Base-by-base conservation (phyloP, 2,888 invertebrate species). In the Dyspetes luteomarginatus region DNA sequence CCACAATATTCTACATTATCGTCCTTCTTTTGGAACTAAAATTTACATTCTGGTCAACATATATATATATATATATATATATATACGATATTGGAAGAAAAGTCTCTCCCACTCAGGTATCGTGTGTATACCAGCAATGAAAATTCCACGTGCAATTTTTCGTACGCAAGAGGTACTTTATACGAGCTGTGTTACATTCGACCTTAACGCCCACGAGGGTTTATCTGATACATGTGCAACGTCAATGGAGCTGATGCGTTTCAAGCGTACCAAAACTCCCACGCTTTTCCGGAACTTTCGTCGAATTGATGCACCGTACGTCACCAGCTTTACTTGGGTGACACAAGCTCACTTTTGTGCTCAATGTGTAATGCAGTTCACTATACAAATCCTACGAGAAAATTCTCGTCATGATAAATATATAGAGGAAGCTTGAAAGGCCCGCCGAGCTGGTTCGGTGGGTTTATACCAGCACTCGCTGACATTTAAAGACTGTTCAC, bases 191-290 rank as follows among this genome's bases (percentile, higher is more conserved):
- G 67, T 50, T 62, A 78, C 80, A 68, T 78, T 68, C 52, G 82
- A 82, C 83, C 74, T 83, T 78, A 80, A 77, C 65, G 65, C 78
- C 74, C 71, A 76, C 73, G 75, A 60, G 43, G 58, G 24, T 19
- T 43, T 19, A 22, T 56, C 41, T 30, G 69, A 58, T 64, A n/a
- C 45, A 78, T 55, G 55, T 43, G 69, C 48, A 71, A 65, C 48
- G 28, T 30, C 24, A 58, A 41, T 64, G 52, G 58, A 41, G 62
- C 65, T 41, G 50, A 50, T 7, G 43, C 24, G 50, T 52, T 43
- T 41, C 41, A 36, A 62, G 50, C 17, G 77, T 56, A 56, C 64
- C 36, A 48, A 50, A 58, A 72, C 36, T 50, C 69, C 75, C 74
- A 74, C 79, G 74, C 58, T 69, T 64, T 62, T 41, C 43, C 69